Conservation (phyloP, 2,797 vertebrate species). For the Danio choprae region DNA sequence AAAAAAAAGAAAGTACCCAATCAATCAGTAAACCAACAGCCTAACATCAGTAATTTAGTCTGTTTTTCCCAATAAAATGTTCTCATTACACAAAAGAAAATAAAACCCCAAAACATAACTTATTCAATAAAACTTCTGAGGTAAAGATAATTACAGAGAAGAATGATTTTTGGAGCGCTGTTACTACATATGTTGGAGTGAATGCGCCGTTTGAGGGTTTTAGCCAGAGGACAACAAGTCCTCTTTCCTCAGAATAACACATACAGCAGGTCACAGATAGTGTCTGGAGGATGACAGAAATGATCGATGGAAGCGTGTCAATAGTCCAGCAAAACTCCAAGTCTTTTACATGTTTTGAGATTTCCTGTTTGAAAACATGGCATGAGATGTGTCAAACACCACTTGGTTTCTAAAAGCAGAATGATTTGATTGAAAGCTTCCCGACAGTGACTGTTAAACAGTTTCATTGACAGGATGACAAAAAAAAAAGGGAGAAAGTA, state of each 20-base stretch:
- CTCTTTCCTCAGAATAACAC: conserved; percentile 72
- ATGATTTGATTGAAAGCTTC: conserved; percentile 59
- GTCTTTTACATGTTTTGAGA: conserved; percentile 26
- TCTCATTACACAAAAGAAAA: conserved; percentile 76
- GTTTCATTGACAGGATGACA: conserved; percentile 66
- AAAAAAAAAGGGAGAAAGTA: conserved; percentile 66
- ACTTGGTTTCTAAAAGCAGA: conserved; percentile 53
- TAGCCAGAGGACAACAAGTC: conserved; percentile 66
- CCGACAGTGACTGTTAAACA: conserved; percentile 60
- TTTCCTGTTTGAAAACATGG: conserved; percentile 60
- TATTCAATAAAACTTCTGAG: conserved; percentile 80
- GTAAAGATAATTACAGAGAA: conserved; percentile 82
- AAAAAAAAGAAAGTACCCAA: conserved; percentile 82
- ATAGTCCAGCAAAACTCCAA: conserved; percentile 60
- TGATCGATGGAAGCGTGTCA: conserved; percentile 73
- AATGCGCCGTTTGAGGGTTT: conserved; percentile 67
- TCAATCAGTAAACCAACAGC: conserved; percentile 74
- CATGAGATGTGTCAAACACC: conserved; percentile 66
- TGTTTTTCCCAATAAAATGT: conserved; percentile 80
- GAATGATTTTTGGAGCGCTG: conserved; percentile 67
- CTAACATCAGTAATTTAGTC: conserved; percentile 73
- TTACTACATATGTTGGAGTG: conserved; percentile 71
- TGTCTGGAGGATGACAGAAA: conserved; percentile 73
- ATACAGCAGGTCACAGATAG: conserved; percentile 82
- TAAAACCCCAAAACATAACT: conserved; percentile 77